These are phyloP conservation scores for Epicampocera succincta DNA, from an alignment of 2,888 invertebrate genomes.

Conservation along the genomic window DNA sequence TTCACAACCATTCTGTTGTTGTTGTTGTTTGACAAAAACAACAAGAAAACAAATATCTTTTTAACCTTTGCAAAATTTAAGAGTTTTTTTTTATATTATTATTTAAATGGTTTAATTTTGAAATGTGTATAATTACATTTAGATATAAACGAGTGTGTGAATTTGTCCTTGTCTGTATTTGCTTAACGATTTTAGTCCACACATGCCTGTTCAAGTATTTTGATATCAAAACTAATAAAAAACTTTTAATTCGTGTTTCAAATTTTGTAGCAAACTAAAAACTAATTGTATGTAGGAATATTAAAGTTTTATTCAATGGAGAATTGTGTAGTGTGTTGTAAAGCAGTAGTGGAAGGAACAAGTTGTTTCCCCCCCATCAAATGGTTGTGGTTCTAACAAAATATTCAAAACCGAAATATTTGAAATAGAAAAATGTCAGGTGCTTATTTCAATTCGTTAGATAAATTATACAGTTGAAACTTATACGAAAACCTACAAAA, in stretches of 20 bases:
- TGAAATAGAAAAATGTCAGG: no score
- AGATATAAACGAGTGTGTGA: not conserved
- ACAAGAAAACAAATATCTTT: not conserved
- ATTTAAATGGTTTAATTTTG: no score
- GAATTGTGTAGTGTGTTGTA: no score
- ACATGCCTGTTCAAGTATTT: not conserved
- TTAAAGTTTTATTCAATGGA: not conserved
- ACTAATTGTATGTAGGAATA: not conserved
- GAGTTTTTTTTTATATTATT: no score
- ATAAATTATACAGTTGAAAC: no score
- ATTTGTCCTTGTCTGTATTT: not conserved
- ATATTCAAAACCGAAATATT: no score
- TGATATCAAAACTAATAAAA: slow-evolving; percentile 60
- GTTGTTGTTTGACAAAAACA: not conserved
- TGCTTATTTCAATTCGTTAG: no score
- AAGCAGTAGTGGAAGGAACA: no score
- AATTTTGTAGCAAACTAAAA: not conserved
- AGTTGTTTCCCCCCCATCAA: no score
- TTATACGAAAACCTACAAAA: no score
- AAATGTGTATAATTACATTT: not conserved
- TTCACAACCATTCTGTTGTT: not conserved
- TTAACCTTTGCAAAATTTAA: slow-evolving; percentile 6
- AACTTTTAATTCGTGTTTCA: not conserved
- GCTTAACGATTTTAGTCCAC: slow-evolving; percentile 12
- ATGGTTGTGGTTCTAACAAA: no score